Base-by-base conservation (phyloP, 2,888 invertebrate genomes). In the Standfussiana lucernea region DNA sequence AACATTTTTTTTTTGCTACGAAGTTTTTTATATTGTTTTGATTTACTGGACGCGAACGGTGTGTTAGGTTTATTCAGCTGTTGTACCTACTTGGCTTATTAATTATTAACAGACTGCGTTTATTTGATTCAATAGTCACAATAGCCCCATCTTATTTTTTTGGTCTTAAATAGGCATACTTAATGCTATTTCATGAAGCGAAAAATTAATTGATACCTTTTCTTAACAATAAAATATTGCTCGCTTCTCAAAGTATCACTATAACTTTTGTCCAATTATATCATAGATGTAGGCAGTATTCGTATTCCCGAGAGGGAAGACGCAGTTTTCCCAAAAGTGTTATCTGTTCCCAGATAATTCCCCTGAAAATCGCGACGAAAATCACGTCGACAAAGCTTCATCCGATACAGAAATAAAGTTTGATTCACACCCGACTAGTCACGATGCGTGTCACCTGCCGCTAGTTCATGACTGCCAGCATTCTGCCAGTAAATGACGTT, bases 341-440 rank as follows among this genome's bases (percentile, higher is more conserved):
- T 71, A 53, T 47, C 68, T 56, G 6, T 24, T 62, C 53, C 32
- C 42, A 37, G 32, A 28, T 0, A 65, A 82, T 82, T 76, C 65
- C 53, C 50, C 1, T 24, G 24, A 45, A 82, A 65, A 37, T 53
- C 28, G 24, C 45, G 28, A 61, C 24, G 21, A 62, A 53, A 66
- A 40, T 69, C 45, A 59, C 37, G 32, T 69, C 32, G 24, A 21
- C n/a, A 53, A 65, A 68, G 24, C 78, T 59, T 32, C 5, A 24
- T 65, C 7, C 2, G 21, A 73, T 79, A 56, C 50, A 70, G 53
- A 70, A 73, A 84, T 79, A 79, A 79, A 79, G 45, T 72, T 79
- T 70, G 72, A 81, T 81, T 83, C 84, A 72, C 65, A 66, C 47
- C 15, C 15, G 42, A 13, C 50, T 32, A 47, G 59, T 78, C 72